Base-by-base conservation (phyloP, 1,140 invertebrate species). In the Caerostris extrusa region DNA sequence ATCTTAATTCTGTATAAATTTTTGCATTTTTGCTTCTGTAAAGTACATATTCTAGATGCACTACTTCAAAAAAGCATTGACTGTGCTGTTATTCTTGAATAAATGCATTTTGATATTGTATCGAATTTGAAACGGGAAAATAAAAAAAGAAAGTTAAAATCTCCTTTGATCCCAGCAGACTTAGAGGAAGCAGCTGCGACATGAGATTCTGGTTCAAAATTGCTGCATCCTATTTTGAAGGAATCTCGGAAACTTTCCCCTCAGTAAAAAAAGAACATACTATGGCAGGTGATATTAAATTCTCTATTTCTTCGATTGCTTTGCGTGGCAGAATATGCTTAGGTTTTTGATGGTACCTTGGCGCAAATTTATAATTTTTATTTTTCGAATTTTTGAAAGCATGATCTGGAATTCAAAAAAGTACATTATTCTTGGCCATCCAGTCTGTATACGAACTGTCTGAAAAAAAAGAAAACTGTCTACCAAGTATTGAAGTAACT, bases 281-380 rank as follows among this genome's bases (percentile, higher is more conserved):
- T 7, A 50, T 77, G 71, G 34, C 71, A 77, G 71, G 71, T 77
- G 71, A 77, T 77, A 77, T 77, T 77, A 77, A 77, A 77, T 77
- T 77, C 34, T 77, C 34, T 77, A 77, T 77, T 77, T 12, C 34
- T 77, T 77, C 50, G 71, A 34, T 77, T 77, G 50, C 53, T 77
- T 34, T 50, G 34, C 19, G 5, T 34, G 71, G 34, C 34, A 14
- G 71, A 3, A 53, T 77, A 77, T 50, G 8, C 50, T 34, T 50
- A 12, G 10, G 71, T 34, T 77, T 77, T 77, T 77, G 71, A 77
- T 77, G 34, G 8, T 50, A 77, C 12, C 34, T 53, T 12, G 34
- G 71, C n/a, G 34, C 53, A 53, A 77, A 53, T 77, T 77, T 50
- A 19, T 12, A 77, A 77, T 50, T 77, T 77, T 77, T 53, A 50